phyloP scores from a whole-genome alignment of 2,797 vertebrate genomes.

The Manis pentadactyla region DNA sequence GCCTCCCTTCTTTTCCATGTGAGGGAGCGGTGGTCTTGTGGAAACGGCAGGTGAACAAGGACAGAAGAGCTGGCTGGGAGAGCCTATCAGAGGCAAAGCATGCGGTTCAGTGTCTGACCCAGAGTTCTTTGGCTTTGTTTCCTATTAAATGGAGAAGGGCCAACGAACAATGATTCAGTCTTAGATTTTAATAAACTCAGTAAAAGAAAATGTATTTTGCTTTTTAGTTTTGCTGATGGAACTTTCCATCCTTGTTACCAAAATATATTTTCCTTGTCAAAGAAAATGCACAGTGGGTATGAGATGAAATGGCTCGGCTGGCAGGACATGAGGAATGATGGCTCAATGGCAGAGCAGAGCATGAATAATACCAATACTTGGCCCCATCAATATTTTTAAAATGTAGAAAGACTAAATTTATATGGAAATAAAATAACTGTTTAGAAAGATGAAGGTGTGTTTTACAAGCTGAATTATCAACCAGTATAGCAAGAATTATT shows the following conservation, averaged over 20 bases:
- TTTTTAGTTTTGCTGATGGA: neutral
- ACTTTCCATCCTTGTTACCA: neutral
- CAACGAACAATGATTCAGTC: neutral
- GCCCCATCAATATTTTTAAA: neutral
- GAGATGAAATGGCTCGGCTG: neutral
- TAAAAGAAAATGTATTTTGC: neutral
- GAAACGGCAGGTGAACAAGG: neutral
- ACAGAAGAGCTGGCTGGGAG: neutral
- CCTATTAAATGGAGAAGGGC: neutral
- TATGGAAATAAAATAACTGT: neutral
- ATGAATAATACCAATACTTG: neutral
- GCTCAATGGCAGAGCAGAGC: neutral
- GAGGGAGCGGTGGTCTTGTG: neutral
- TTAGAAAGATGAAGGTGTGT: neutral
- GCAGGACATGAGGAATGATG: neutral
- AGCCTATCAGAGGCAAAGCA: neutral
- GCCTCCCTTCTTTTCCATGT: neutral
- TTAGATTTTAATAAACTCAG: conserved; percentile 16
- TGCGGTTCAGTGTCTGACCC: neutral
- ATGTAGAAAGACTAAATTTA: neutral
- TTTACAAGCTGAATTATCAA: neutral
- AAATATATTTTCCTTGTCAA: conserved; percentile 54
- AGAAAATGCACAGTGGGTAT: neutral
- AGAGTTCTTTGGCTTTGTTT: neutral
- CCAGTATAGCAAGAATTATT: neutral